These are phyloP conservation scores for Stichopus chloronotus DNA, from an alignment of 35 echinoderm and acorn worm species.

Conservation along the genomic window DNA sequence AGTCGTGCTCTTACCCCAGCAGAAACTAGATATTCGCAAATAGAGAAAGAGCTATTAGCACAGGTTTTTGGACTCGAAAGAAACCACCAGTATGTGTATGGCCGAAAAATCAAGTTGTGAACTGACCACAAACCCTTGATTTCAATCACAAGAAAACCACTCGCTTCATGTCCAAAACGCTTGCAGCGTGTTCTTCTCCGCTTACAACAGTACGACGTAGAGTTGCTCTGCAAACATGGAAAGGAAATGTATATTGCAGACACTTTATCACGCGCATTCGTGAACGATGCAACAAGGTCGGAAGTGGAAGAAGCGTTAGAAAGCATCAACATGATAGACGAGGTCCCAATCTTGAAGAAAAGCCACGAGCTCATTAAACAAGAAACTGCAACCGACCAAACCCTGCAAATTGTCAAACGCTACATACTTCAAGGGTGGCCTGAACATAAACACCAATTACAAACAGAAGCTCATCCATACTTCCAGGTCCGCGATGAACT, in stretches of 20 bases:
- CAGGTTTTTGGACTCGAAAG: constrained; percentile 47
- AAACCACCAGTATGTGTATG: constrained; percentile 49
- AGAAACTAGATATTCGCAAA: constrained; percentile 48
- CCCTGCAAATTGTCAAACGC: background rate
- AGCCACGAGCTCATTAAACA: background rate
- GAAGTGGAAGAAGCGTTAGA: background rate
- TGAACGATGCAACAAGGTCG: too few relatives aligned
- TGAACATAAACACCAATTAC: background rate
- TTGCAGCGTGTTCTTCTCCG: constrained; percentile 72
- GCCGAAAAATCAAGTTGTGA: constrained; percentile 24
- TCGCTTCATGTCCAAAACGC: constrained; percentile 30
- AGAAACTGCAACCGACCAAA: background rate
- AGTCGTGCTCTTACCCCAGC: constrained; percentile 44
- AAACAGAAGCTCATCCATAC: background rate
- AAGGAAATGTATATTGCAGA: constrained; percentile 48
- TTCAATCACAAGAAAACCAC: constrained; percentile 38
- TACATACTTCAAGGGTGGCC: constrained; percentile 25
- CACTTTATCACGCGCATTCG: constrained; percentile 19
- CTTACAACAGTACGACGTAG: constrained; percentile 62
- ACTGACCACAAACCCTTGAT: constrained; percentile 71
- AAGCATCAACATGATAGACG: constrained; percentile 46
- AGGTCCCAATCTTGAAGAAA: constrained; percentile 29
- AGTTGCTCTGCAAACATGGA: constrained; percentile 26
- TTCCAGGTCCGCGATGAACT: background rate
- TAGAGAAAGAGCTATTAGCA: constrained; percentile 65